Percentiles rank a stretch among this genome's conserved stretches.
Evolutionary conservation across 2,888 invertebrate species (phyloP).

Genomic region (Ophion ventricosus): DNA sequence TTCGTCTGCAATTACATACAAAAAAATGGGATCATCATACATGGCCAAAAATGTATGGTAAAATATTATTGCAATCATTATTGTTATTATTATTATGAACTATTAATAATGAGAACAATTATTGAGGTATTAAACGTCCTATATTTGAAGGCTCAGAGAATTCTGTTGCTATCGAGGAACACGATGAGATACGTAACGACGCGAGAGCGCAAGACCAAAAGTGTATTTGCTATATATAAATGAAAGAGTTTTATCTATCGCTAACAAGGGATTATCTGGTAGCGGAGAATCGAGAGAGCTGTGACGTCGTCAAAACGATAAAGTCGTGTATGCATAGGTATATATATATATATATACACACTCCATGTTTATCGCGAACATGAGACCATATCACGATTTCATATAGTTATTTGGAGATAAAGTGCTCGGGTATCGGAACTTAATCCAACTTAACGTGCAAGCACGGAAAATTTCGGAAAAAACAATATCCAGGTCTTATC

Average conservation of each 20-base stretch:
- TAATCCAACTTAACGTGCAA: neutral
- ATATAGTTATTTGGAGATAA: conserved; percentile 11
- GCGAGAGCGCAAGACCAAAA: neutral
- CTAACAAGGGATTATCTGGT: conserved; percentile 48
- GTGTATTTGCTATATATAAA: conserved; percentile 25
- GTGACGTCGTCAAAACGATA: conserved; percentile 41
- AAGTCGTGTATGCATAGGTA: conserved; percentile 6
- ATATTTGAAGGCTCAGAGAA: neutral
- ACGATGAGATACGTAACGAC: neutral
- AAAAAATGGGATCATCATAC: no score
- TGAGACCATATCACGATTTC: conserved; percentile 17
- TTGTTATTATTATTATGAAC: neutral
- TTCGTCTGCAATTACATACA: neutral
- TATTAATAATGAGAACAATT: neutral
- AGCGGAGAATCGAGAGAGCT: conserved; percentile 28
- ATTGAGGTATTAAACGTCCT: neutral
- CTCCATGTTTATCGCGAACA: conserved; percentile 21
- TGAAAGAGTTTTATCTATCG: conserved; percentile 45
- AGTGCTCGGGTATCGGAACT: neutral
- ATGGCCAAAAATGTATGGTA: no score
- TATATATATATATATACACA: conserved; percentile 4
- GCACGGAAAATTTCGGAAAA: neutral
- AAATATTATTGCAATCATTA: neutral
- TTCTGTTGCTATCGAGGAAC: neutral
- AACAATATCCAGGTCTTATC: neutral